Evolutionary conservation across 2,797 vertebrate genomes (phyloP).

Genomic region (Pangasius sanitwongsei): DNA sequence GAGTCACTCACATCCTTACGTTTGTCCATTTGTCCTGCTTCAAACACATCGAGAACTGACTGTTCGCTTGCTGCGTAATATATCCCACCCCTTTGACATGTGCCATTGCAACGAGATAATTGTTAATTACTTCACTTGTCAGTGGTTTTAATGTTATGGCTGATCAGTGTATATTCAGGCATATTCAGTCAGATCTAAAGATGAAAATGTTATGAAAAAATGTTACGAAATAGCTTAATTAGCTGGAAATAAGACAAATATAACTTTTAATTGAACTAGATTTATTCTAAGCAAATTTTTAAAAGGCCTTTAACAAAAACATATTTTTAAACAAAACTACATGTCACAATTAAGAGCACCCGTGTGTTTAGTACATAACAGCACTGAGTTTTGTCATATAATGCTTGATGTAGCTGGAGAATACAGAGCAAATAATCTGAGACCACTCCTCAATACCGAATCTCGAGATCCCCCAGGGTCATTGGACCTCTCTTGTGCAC

Average conservation of each 20-base stretch:
- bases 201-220: neutral
- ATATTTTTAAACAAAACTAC: neutral
- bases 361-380: neutral
- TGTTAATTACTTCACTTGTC: neutral
- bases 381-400: neutral
- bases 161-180: neutral
- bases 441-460: neutral
- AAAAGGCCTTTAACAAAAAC: neutral
- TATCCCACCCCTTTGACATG: too few species aligned
- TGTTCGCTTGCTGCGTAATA: too few species aligned
- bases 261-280: neutral
- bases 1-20: too few species aligned
- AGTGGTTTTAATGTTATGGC: too few species aligned
- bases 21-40: too few species aligned
- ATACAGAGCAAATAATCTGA: neutral
- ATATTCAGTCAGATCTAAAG: neutral
- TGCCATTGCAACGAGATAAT: neutral
- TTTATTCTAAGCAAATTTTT: neutral
- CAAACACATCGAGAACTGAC: too few species aligned
- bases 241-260: neutral
- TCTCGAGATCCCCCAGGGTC: neutral
- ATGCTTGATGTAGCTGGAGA: neutral
- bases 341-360: neutral
- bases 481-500: neutral
- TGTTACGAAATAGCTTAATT: neutral